Conservation (phyloP, 2,113 vertebrate species). For the Phalacrocorax carbo region DNA sequence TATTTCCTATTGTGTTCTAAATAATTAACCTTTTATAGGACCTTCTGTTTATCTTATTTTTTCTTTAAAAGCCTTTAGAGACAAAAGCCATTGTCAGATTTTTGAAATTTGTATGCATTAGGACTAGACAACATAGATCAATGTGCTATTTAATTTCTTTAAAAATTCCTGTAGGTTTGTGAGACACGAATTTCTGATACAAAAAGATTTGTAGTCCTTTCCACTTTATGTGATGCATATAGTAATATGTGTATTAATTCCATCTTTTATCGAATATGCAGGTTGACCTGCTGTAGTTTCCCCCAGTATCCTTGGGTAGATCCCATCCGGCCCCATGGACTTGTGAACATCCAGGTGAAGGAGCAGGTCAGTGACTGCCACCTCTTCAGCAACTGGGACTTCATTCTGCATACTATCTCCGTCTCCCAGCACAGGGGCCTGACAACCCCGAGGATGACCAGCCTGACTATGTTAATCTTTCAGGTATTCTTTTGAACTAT, state of each 20-base stretch:
- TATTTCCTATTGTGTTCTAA: neutral
- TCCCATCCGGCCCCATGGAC: no score
- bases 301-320: no score
- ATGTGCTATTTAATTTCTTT: neutral
- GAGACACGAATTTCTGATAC: neutral
- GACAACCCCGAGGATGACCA: no score
- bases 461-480: neutral
- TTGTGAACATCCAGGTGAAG: no score
- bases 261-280: neutral
- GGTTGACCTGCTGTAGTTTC: neutral
- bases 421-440: no score
- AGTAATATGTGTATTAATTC: neutral
- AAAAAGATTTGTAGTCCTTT: neutral
- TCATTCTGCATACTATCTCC: no score
- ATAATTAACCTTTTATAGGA: neutral
- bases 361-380: no score
- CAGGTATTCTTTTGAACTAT: neutral
- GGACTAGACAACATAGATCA: neutral
- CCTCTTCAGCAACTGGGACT: no score
- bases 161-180: neutral
- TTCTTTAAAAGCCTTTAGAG: neutral
- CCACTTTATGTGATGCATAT: neutral
- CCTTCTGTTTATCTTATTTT: neutral
- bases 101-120: neutral
- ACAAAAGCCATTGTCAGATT: neutral